These are phyloP conservation scores for Daboia siamensis DNA, from an alignment of 2,113 vertebrate genomes.

Conservation along the genomic window DNA sequence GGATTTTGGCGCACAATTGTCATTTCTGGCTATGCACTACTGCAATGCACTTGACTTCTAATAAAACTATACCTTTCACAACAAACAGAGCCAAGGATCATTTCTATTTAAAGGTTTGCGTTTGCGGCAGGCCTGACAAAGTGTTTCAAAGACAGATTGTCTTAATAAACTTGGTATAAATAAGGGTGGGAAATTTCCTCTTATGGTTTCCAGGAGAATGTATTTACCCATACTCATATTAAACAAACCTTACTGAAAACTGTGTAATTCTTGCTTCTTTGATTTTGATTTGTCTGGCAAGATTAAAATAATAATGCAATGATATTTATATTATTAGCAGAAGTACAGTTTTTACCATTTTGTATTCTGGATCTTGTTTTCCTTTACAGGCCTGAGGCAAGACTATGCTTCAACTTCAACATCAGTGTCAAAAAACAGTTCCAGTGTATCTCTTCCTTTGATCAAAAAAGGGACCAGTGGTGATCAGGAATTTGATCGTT, in stretches of 20 bases:
- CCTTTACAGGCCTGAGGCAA: conserved; percentile 85
- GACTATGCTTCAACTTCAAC: conserved; percentile 93
- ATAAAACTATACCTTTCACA: background rate
- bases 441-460: conserved; percentile 79
- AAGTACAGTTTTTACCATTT: background rate
- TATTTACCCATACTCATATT: background rate
- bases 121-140: background rate
- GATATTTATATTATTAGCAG: background rate
- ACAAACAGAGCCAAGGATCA: background rate
- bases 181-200: background rate
- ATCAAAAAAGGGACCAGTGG: conserved; percentile 76
- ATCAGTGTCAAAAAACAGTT: conserved; percentile 83
- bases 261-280: background rate
- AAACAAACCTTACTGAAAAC: background rate
- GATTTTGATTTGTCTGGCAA: background rate
- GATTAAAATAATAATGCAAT: background rate
- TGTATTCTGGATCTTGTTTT: background rate
- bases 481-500: conserved; percentile 83
- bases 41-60: background rate
- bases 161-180: background rate
- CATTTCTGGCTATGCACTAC: too few relatives aligned
- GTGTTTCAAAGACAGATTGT: background rate
- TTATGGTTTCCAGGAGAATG: background rate
- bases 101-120: background rate
- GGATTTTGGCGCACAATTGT: background rate